Base-by-base conservation (phyloP, 2,888 invertebrate species). In the Caenorhabditis uteleia region DNA sequence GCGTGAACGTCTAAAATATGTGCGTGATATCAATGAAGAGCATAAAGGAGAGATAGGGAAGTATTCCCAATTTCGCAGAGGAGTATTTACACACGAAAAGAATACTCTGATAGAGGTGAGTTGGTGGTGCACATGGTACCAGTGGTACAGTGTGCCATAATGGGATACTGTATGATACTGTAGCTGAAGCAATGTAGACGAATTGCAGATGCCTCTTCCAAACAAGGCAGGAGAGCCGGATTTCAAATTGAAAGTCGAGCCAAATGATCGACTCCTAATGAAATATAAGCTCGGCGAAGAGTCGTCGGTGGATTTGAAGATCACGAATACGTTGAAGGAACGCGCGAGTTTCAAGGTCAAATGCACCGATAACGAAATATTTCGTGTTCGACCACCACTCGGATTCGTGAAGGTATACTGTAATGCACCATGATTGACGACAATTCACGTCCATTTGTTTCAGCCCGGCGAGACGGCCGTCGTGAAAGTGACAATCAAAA, bases 311-410 rank as follows among this genome's bases (percentile, higher is more conserved):
- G 55, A 61, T 21, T 25, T 72, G 59, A 70, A 31, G 16, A 50
- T 77, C 21, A 68, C 58, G n/a, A 77, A 77, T 53, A 62, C 65
- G n/a, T 42, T 55, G 39, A 67, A 62, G 34, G 67, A 67, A 8
- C 67, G 70, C 27, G 65, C 64, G 6, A 64, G 58, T 23, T 77
- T 62, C 65, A 77, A 77, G 53, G 62, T 74, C 16, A 78, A 75
- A 36, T 75, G 75, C 60, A 78, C 77, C 20, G 69, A 70, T 53
- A 75, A 71, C 45, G 74, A 75, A 2, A 64, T 76, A 53, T 78
- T 77, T 54, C 77, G 77, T 21, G 77, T 76, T n/a, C 74, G 76
- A 34, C 76, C 75, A 26, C 75, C 77, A 5, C 56, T 78, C 39
- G 74, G 73, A 16, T 78, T 71, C 53, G 39, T 77, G 29, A 65